Conservation (phyloP, 1,140 invertebrate genomes). For the Cataglyphis hispanica region DNA sequence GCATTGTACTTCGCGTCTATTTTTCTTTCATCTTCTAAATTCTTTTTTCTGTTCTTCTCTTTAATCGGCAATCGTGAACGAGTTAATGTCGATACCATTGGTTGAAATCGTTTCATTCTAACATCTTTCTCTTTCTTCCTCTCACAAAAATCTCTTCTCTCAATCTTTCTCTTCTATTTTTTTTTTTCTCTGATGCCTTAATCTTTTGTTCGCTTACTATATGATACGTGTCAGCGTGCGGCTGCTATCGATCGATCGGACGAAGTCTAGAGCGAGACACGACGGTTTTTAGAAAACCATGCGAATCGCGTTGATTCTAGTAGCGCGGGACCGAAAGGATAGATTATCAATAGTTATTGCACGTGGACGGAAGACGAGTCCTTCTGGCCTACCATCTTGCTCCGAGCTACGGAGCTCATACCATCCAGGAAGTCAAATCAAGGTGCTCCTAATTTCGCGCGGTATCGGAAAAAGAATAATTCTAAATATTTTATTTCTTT, state of each 20-base stretch:
- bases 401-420: slow-evolving; percentile 42
- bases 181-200: slow-evolving; percentile 50
- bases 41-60: neutral
- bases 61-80: slow-evolving; percentile 11
- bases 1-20: neutral
- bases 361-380: slow-evolving; percentile 71
- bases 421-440: slow-evolving; percentile 46
- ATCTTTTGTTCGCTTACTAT: slow-evolving; percentile 69
- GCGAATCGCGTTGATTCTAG: neutral
- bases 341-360: slow-evolving; percentile 70
- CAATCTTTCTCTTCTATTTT: slow-evolving; percentile 15
- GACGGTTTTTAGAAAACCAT: slow-evolving; percentile 5
- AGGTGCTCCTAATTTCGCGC: slow-evolving; percentile 9
- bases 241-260: slow-evolving; percentile 57
- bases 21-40: neutral
- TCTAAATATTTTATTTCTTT: neutral
- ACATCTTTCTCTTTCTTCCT: slow-evolving; percentile 4
- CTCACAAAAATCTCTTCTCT: slow-evolving; percentile 13
- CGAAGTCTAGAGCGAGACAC: slow-evolving; percentile 40
- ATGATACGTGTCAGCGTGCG: slow-evolving; percentile 61
- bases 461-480: neutral
- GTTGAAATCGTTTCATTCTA: slow-evolving; percentile 7
- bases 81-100: neutral
- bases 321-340: slow-evolving; percentile 46
- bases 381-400: slow-evolving; percentile 65